A percentile compares a stretch with the other conserved stretches of the same genome.
phyloP scores from a whole-genome alignment of 1,140 invertebrate species.

The Drosophila neocordata region DNA sequence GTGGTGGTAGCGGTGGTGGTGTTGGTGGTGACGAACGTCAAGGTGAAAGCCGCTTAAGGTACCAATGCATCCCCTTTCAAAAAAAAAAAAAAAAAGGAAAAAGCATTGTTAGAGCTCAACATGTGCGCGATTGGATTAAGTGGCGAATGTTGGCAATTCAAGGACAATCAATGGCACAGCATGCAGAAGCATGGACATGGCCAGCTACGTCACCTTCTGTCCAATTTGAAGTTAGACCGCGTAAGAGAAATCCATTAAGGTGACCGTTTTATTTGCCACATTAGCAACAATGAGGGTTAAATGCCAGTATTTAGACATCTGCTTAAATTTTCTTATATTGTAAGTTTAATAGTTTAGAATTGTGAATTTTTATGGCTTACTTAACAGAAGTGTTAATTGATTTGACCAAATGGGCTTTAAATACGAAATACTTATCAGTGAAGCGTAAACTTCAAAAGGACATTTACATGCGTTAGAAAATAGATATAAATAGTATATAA shows the following conservation, averaged over 20 bases:
- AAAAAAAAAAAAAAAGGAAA: not conserved
- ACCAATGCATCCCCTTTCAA: conserved; percentile 27
- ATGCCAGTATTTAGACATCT: conserved; percentile 78
- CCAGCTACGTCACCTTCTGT: conserved; percentile 62
- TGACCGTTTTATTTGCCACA: conserved; percentile 78
- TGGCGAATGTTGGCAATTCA: conserved; percentile 63
- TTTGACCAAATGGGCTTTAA: conserved; percentile 4
- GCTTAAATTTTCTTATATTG: conserved; percentile 50
- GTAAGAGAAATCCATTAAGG: conserved; percentile 79
- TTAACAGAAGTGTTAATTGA: conserved; percentile 77
- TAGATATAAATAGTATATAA: not conserved
- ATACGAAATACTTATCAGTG: conserved; percentile 23
- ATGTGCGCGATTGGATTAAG: conserved; percentile 82
- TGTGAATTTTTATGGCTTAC: conserved; percentile 48
- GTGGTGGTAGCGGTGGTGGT: conserved; percentile 22
- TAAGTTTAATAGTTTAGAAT: conserved; percentile 28
- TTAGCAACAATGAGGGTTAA: conserved; percentile 75
- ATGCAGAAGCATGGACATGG: conserved; percentile 20
- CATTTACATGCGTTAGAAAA: conserved; percentile 11
- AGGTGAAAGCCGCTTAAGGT: conserved; percentile 81
- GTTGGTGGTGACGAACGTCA: conserved; percentile 63
- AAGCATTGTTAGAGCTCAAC: conserved; percentile 68
- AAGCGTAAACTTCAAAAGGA: conserved; percentile 50
- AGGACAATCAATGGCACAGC: conserved; percentile 81
- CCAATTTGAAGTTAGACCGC: conserved; percentile 76